Percentiles rank a stretch among this genome's conserved stretches.
These are phyloP conservation scores for Erebia palarica DNA, from an alignment of 2,888 invertebrate genomes.

Conservation along the genomic window DNA sequence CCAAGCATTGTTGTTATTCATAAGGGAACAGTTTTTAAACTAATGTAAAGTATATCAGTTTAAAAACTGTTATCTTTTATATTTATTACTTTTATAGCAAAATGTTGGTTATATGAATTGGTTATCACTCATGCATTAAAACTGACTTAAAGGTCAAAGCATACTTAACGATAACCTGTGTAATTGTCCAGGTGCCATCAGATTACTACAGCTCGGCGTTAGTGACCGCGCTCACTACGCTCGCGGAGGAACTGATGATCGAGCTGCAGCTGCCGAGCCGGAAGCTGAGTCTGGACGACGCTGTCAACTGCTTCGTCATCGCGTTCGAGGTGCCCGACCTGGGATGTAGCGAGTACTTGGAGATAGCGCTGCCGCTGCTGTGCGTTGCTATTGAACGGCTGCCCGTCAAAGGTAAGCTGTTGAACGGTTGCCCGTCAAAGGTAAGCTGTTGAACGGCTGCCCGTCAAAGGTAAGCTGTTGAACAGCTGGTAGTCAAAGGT, in stretches of 20 bases:
- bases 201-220: slow-evolving; percentile 84
- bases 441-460: slow-evolving; percentile 45
- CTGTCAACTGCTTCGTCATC: slow-evolving; percentile 85
- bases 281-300: slow-evolving; percentile 77
- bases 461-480: slow-evolving; percentile 76
- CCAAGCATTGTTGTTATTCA: no score
- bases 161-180: no score
- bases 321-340: slow-evolving; percentile 90
- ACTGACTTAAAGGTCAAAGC: no score
- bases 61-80: no score
- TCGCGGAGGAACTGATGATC: slow-evolving; percentile 88
- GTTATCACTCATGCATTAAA: no score
- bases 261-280: slow-evolving; percentile 82
- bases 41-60: no score
- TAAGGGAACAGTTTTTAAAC: no score
- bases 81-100: no score
- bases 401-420: slow-evolving; percentile 84
- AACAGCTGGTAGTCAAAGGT: slow-evolving; percentile 84
- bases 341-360: slow-evolving; percentile 90
- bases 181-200: slow-evolving; percentile 64
- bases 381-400: slow-evolving; percentile 90
- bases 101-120: no score
- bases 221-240: slow-evolving; percentile 87
- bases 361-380: slow-evolving; percentile 89
- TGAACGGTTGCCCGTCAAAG: slow-evolving; percentile 86